Base-by-base conservation (phyloP, 1,140 invertebrate genomes). In the Penaeus indicus region DNA sequence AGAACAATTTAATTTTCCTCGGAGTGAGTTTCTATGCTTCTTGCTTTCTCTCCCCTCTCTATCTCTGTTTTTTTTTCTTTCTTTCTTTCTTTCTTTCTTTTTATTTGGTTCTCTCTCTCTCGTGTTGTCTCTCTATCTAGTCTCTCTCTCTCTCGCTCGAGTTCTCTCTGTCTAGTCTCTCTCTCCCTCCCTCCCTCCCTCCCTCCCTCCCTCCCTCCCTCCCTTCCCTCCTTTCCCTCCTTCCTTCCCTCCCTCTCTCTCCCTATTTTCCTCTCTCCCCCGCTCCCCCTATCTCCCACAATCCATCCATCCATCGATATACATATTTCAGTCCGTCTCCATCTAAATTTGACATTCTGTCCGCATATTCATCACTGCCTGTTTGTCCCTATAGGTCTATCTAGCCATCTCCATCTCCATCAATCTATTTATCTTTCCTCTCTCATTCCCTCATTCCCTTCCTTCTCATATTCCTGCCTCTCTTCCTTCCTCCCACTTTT, bases 151-250 rank as follows among this genome's bases (percentile, higher is more conserved):
- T 78, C 75, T 78, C 75, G 25, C 75, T 78, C 75, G 10, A n/a
- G n/a, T n/a, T 64, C 63, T 16, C 63, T 64, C 63, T 64, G 16
- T 16, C 63, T 64, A 25, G 27, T 42, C 32, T 78, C 75, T 78
- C 75, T 78, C 75, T 78, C 75, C 42, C 75, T 78, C 75, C 42
- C 75, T 38, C 32, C 42, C 32, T 78, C 75, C 42, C 75, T 78
- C 75, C 42, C 75, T 78, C 75, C 42, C 75, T 78, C 75, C 42
- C 75, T 78, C 75, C 42, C 75, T 78, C 75, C 13, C 75, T 78
- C 75, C 42, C 32, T 78, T 22, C 42, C 25, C 27, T 25, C 42
- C 32, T 42, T 32, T 78, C 32, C 27, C 32, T n/a, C 75, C 27
- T 8, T 78, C 75, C 27, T 32, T 78, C 75, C 10, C 32, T 42